Percentiles rank a stretch among this genome's conserved stretches.
phyloP scores from a whole-genome alignment of 2,797 vertebrate species.

The Dallia pectoralis region DNA sequence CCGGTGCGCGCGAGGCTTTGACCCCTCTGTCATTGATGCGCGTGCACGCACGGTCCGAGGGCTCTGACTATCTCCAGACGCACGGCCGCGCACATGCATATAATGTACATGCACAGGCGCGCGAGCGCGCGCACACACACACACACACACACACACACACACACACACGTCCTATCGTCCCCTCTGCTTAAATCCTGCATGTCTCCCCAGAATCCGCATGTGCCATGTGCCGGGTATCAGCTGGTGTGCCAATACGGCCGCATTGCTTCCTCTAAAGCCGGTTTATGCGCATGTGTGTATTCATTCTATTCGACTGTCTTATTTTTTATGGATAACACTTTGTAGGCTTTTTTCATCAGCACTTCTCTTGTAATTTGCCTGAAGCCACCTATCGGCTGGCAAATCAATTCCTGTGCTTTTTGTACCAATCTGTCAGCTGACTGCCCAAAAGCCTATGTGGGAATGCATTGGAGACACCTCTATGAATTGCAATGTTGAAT shows the following conservation, averaged over 20 bases:
- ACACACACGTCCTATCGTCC: background rate
- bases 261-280: background rate
- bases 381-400: conserved; percentile 11
- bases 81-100: background rate
- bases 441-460: background rate
- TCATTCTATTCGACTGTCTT: background rate
- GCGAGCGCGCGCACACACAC: too few species aligned
- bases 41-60: conserved; percentile 45
- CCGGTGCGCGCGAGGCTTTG: conserved; percentile 66
- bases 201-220: background rate
- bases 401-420: conserved; percentile 7
- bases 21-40: conserved; percentile 82
- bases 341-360: background rate
- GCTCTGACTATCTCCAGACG: conserved; percentile 17
- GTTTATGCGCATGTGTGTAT: conserved; percentile 12
- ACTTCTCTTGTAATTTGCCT: background rate
- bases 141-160: background rate
- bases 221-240: background rate
- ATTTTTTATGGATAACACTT: background rate
- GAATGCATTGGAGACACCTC: background rate
- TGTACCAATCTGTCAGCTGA: conserved; percentile 3
- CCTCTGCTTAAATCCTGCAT: background rate
- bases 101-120: conserved; percentile 9
- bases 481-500: conserved; percentile 5
- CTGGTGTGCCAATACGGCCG: background rate